Evolutionary conservation across 2,888 invertebrate species (phyloP).

Genomic region (Polymixis lichenea): DNA sequence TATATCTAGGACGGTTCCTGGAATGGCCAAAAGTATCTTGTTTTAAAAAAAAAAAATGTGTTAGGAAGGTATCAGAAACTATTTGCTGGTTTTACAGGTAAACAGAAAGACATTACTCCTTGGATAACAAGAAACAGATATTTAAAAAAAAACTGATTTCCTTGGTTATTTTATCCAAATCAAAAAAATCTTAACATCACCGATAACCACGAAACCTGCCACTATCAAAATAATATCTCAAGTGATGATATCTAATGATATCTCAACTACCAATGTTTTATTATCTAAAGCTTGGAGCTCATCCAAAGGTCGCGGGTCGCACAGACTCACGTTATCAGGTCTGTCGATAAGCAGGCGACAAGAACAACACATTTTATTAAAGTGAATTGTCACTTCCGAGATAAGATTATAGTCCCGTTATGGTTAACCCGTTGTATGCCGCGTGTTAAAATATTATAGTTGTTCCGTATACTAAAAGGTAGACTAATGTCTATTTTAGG

Average conservation of each 20-base stretch:
- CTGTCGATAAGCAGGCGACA: slow-evolving; percentile 46
- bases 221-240: slow-evolving; percentile 3
- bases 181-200: neutral
- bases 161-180: neutral
- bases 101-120: neutral
- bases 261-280: slow-evolving; percentile 48
- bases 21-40: neutral
- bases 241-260: slow-evolving; percentile 22
- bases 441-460: neutral
- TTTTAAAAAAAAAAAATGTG: too few relatives aligned
- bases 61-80: too few relatives aligned
- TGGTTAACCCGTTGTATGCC: slow-evolving; percentile 20
- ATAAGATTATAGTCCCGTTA: slow-evolving; percentile 46
- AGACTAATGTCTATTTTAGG: too few relatives aligned
- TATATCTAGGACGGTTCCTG: neutral
- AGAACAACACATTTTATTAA: slow-evolving; percentile 49
- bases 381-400: slow-evolving; percentile 54
- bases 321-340: slow-evolving; percentile 41
- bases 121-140: neutral
- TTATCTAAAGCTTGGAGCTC: slow-evolving; percentile 27
- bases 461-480: neutral
- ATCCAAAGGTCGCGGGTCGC: slow-evolving; percentile 41
- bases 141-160: too few relatives aligned
- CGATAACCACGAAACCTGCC: neutral
- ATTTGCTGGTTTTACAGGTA: neutral